Evolutionary conservation across 2,113 vertebrate species (phyloP).

Genomic region (Pseudorectes ferrugineus): DNA sequence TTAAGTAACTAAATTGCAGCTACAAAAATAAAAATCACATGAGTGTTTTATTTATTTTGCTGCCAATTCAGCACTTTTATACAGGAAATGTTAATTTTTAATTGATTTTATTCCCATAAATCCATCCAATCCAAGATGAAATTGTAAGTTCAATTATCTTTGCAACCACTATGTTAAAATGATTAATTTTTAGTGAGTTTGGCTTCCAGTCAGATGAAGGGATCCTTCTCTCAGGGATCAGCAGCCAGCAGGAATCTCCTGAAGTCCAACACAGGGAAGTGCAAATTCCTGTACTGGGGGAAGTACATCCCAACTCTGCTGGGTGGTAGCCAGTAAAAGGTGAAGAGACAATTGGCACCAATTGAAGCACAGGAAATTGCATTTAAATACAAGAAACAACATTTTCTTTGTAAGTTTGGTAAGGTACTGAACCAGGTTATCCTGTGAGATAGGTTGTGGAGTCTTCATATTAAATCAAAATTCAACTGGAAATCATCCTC

Average conservation of each 20-base stretch:
- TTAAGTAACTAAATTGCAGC: not conserved
- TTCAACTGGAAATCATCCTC: rapidly evolving
- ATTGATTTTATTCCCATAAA: not conserved
- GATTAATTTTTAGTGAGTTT: not conserved
- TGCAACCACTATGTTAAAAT: not conserved
- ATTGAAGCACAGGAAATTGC: not conserved
- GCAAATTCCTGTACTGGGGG: not conserved
- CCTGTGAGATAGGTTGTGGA: rapidly evolving
- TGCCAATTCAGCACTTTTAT: not conserved
- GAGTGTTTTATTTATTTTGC: not conserved
- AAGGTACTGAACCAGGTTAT: not conserved
- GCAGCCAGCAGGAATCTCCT: not conserved
- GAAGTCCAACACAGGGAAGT: not conserved
- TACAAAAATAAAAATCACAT: not conserved
- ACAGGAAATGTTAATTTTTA: not conserved
- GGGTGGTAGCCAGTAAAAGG: not conserved
- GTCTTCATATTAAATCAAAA: not conserved
- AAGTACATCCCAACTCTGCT: not conserved
- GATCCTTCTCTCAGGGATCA: not conserved
- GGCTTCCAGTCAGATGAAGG: not conserved
- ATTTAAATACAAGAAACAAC: not conserved
- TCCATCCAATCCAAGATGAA: not conserved
- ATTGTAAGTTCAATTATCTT: not conserved
- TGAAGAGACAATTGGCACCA: not conserved
- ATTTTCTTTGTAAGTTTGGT: not conserved